Evolutionary conservation across 2,888 invertebrate genomes (phyloP).

Genomic region (Octonoba sinensis): DNA sequence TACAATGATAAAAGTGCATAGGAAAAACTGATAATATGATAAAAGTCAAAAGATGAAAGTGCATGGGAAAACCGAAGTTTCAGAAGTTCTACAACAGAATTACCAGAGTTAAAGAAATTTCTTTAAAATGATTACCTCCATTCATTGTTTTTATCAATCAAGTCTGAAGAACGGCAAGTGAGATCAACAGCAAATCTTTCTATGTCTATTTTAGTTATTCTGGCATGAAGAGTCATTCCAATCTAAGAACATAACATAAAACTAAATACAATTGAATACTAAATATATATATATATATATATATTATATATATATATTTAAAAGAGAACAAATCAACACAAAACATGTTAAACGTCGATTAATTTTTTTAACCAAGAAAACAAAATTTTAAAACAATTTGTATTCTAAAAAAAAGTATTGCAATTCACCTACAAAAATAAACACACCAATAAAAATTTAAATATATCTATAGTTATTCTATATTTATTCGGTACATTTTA

Average conservation of each 20-base stretch:
- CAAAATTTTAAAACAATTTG: too few relatives aligned
- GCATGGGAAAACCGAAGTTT: too few relatives aligned
- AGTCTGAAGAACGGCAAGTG: conserved; percentile 92
- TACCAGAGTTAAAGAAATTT: too few relatives aligned
- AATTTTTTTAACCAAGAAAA: too few relatives aligned
- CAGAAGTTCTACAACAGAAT: too few relatives aligned
- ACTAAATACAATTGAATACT: conserved; percentile 6
- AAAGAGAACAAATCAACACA: too few relatives aligned
- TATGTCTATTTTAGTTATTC: conserved; percentile 95
- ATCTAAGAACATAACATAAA: conserved; percentile 54
- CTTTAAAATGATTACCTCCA: conserved; percentile 59
- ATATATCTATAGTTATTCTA: too few relatives aligned
- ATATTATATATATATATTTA: too few relatives aligned
- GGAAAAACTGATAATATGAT: neutral
- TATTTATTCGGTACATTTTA: too few relatives aligned
- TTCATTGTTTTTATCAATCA: conserved; percentile 89
- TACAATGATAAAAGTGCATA: neutral
- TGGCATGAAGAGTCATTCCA: conserved; percentile 75
- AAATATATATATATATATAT: neutral
- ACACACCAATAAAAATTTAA: neutral
- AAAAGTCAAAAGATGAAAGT: conserved; percentile 1
- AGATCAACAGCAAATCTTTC: conserved; percentile 94
- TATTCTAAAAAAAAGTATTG: too few relatives aligned
- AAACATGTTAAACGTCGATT: too few relatives aligned
- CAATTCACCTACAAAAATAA: neutral